A percentile compares a stretch with the other conserved stretches of the same genome.
phyloP scores from a whole-genome alignment of 1,140 invertebrate species.

The Daktulosphaira vitifoliae region DNA sequence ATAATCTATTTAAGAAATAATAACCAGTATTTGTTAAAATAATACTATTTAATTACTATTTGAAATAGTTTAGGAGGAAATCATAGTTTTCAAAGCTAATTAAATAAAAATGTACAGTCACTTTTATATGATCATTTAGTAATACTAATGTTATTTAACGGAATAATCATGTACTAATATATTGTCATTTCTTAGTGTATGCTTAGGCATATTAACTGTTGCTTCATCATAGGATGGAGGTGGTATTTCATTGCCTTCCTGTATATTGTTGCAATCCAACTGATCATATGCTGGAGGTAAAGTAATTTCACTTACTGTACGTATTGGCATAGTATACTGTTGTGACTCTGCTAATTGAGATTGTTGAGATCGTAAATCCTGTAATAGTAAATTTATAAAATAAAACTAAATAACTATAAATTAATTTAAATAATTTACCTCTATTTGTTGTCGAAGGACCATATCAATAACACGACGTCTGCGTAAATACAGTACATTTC shows the following conservation, averaged over 20 bases:
- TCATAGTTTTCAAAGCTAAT: too few species aligned
- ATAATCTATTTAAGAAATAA: too few species aligned
- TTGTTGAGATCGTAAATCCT: neutral
- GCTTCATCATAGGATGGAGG: slow-evolving; percentile 55
- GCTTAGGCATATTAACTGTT: slow-evolving; percentile 49
- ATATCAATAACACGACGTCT: slow-evolving; percentile 58
- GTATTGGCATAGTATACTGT: slow-evolving; percentile 34
- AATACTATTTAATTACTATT: too few species aligned
- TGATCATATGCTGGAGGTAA: slow-evolving; percentile 52
- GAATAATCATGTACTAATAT: slow-evolving; percentile 18
- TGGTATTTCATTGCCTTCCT: slow-evolving; percentile 9
- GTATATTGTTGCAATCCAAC: slow-evolving; percentile 42
- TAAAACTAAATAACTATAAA: too few species aligned
- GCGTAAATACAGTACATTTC: slow-evolving; percentile 56
- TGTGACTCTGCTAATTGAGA: neutral
- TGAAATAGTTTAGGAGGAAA: too few species aligned
- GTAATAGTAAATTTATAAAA: neutral
- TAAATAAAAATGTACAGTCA: too few species aligned
- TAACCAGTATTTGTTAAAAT: too few species aligned
- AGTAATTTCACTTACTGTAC: slow-evolving; percentile 46
- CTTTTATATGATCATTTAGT: too few species aligned
- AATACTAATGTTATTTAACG: slow-evolving; percentile 21
- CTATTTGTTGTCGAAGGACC: slow-evolving; percentile 53
- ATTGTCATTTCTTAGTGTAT: slow-evolving; percentile 42
- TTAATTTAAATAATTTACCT: too few species aligned